phyloP scores from a whole-genome alignment of 2,888 invertebrate species.

The Cantharis flavilabris region DNA sequence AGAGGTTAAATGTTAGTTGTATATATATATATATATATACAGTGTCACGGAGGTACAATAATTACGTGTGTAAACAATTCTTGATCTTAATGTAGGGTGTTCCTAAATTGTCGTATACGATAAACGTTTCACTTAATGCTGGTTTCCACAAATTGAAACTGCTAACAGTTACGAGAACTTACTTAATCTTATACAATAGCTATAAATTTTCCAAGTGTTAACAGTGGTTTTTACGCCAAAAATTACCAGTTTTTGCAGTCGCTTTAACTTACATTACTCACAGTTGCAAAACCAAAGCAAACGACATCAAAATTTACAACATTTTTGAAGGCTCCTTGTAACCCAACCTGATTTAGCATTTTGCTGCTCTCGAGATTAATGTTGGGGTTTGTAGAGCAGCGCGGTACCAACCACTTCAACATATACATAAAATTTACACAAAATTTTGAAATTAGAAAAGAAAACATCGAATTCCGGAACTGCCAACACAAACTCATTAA shows the following conservation, averaged over 20 bases:
- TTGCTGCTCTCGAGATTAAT: not conserved
- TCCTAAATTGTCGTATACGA: constrained; percentile 9
- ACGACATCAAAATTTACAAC: not conserved
- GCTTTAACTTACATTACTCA: not conserved
- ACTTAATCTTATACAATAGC: not conserved
- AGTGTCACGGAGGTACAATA: constrained; percentile 22
- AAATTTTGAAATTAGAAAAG: not conserved
- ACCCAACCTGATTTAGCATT: not conserved
- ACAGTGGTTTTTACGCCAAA: not conserved
- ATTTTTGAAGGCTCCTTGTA: not conserved
- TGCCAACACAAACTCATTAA: not conserved
- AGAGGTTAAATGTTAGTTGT: constrained; percentile 19
- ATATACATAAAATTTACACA: not conserved
- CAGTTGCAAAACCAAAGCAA: not conserved
- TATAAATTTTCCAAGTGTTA: not conserved
- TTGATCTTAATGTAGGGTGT: constrained; percentile 25
- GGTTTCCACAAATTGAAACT: not conserved
- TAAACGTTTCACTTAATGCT: constrained; percentile 1
- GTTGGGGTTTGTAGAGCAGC: not conserved
- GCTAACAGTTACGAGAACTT: not conserved
- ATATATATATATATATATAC: constrained; percentile 20
- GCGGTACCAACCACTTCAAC: not conserved
- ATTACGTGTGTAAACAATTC: constrained; percentile 28
- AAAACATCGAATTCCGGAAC: not conserved
- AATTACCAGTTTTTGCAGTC: not conserved